Evolutionary conservation across 2,888 invertebrate genomes (phyloP), one percentile per base, ranked within the genome.

Genomic region (Nemoura dubitans): DNA sequence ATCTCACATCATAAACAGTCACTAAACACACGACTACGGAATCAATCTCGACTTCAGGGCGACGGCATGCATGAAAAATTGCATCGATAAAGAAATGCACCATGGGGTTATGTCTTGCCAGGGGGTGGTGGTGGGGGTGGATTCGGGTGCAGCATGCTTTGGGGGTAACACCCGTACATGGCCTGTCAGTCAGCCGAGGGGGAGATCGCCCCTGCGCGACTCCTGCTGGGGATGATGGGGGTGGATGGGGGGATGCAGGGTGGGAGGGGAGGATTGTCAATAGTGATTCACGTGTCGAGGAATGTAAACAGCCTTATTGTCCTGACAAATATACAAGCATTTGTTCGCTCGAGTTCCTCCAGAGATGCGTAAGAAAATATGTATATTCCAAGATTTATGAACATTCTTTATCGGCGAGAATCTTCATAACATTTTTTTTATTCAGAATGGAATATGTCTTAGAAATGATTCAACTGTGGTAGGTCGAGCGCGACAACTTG

Each of bases 281-380:
- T 81, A 29, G 81, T 81, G 81, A 81, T 28, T 81, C 81, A 81
- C 81, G 27, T 29, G 81, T 27, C 30, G n/a, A 25, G 30, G 81
- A 81, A 81, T 81, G 81, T 81, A 29, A 81, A 81, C 81, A 81
- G 30, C 1, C 29, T 28, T 81, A 81, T 81, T 81, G 81, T 30
- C 6, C 27, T 14, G 30, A 7, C 29, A 30, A 81, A 81, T 81
- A 30, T n/a, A 81, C 29, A 27, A 30, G 59, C 10, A 59, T 59
- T 59, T 21, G 59, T 21, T 21, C 59, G 59, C 59, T 59, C 16
- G 59, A 14, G 21, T 21, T 59, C 59, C 21, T 59, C 14, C 59
- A 21, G 59, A 3, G 59, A 59, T 59, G 14, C 21, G 59, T 21
- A 59, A 1, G 14, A 2, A 59, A 59, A 59, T 59, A 59, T 59